Conservation (phyloP, 2,888 invertebrate species). For the Sympetrum striolatum region DNA sequence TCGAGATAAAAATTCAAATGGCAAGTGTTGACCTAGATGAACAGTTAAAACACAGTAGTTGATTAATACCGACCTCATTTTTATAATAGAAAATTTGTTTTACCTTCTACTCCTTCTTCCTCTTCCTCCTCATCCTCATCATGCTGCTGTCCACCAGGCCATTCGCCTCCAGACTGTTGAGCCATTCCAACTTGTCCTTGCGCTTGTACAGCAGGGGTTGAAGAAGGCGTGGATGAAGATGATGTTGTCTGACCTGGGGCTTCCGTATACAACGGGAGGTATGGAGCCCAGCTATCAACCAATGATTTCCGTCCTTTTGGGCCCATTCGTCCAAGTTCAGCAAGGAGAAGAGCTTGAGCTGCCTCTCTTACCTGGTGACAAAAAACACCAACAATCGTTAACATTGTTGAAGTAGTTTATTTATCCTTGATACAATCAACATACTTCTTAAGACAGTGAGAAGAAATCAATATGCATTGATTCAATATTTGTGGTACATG, state of each 20-base stretch:
- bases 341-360: constrained; percentile 91
- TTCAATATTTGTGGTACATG: too few species aligned
- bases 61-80: too few species aligned
- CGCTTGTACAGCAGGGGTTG: constrained; percentile 40
- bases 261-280: constrained; percentile 78
- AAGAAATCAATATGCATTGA: too few species aligned
- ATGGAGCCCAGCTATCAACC: constrained; percentile 96
- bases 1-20: too few species aligned
- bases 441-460: too few species aligned
- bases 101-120: constrained; percentile 79
- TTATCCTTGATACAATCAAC: too few species aligned
- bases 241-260: not conserved
- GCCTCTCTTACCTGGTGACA: constrained; percentile 79
- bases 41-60: too few species aligned
- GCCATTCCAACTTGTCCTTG: constrained; percentile 62
- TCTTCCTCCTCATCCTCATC: constrained; percentile 84
- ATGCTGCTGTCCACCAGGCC: constrained; percentile 53
- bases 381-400: not conserved
- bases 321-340: constrained; percentile 89
- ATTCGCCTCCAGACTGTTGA: constrained; percentile 34
- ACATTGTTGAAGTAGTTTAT: too few species aligned
- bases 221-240: constrained; percentile 52
- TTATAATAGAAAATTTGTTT: not conserved
- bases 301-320: constrained; percentile 89
- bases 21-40: too few species aligned